These are phyloP conservation scores for Phyllostomus discolor DNA, from an alignment of 2,113 vertebrate genomes.

Conservation along the genomic window DNA sequence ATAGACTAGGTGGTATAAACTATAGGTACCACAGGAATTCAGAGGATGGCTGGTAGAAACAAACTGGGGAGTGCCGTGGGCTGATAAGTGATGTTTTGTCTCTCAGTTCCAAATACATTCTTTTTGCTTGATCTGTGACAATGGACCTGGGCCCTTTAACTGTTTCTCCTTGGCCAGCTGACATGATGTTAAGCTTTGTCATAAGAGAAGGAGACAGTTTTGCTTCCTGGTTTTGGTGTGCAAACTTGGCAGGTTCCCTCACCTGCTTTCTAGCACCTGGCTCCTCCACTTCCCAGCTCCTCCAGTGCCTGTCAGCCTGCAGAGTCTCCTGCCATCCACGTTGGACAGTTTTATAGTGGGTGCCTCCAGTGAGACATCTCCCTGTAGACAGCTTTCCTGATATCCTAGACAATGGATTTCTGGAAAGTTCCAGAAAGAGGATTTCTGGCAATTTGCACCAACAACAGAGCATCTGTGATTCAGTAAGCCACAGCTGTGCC, in stretches of 20 bases:
- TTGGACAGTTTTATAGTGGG: neutral
- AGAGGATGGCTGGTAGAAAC: neutral
- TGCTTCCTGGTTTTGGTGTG: neutral
- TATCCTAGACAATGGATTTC: neutral
- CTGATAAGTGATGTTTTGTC: neutral
- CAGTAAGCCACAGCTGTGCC: neutral
- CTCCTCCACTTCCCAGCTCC: neutral
- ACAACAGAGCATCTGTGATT: neutral
- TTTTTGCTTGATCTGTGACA: neutral
- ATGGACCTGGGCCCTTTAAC: neutral
- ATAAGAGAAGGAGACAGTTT: neutral
- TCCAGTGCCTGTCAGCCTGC: neutral
- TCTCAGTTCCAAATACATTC: neutral
- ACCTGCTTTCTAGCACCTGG: neutral
- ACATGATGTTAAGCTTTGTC: neutral
- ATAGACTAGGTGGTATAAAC: neutral
- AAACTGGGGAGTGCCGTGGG: neutral
- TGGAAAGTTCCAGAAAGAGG: neutral
- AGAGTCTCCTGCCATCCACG: neutral
- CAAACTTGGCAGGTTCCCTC: neutral
- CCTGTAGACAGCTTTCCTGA: neutral
- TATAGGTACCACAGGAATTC: neutral
- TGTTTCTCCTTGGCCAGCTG: neutral
- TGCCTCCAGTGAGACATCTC: neutral
- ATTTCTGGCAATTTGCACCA: neutral